Base-by-base conservation (phyloP, 2,797 vertebrate species). In the Lophotriccus pileatus region DNA sequence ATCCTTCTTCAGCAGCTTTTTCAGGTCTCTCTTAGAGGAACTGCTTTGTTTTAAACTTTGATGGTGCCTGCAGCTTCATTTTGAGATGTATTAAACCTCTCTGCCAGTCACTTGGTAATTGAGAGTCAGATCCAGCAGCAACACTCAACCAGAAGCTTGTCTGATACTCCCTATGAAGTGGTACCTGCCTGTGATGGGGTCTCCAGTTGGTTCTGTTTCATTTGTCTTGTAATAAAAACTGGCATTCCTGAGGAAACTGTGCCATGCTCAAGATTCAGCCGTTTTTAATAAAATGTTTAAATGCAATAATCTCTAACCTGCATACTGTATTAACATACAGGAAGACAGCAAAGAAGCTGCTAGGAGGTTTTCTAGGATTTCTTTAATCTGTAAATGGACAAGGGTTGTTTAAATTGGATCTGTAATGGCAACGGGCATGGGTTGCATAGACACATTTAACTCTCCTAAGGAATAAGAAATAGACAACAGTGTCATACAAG, bases 41-140 rank as follows among this genome's bases (percentile, higher is more conserved):
- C 28, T 21, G n/a, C n/a, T 50, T 78, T 64, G 34, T 55, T 66
- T 24, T 96, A 89, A 95, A 90, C 53, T 96, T 89, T 28, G 55
- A 62, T 93, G 80, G 75, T 43, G 36, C 55, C 86, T 80, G 64
- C 55, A 84, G 59, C 85, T 95, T 87, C 69, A 67, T 84, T 80
- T 84, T 95, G 84, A 83, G 86, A 62, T 6, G 9, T 36, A 69
- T 30, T 87, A 68, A 68, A 70, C 68, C 28, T 83, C 83, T 59
- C 46, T 90, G 92, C 85, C 76, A 55, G 9, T 74, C n/a, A 47
- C n/a, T 50, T 47, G 27, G 82, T 37, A 68, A 60, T 90, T 91
- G 70, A 55, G 21, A 72, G 63, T 58, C 36, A 68, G 58, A 59
- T 59, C 24, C 62, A 66, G 70, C 27, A 49, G 43, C 56, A 58